Conservation (phyloP, 2,888 invertebrate genomes). For the Bedellia somnulentella region DNA sequence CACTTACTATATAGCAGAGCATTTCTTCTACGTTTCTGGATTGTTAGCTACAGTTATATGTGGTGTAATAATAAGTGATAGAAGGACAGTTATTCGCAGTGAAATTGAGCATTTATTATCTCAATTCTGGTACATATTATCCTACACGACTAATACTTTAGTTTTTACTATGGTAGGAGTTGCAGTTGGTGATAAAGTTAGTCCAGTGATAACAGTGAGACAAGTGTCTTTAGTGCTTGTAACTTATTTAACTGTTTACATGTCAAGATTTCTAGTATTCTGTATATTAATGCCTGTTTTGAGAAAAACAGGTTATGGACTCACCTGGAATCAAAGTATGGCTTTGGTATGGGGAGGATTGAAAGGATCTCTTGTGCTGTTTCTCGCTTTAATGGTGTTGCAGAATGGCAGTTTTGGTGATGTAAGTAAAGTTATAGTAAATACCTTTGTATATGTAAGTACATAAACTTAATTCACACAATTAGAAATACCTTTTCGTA, state of each 20-base stretch:
- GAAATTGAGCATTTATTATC: slow-evolving; percentile 37
- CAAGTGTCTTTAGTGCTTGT: slow-evolving; percentile 41
- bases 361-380: slow-evolving; percentile 61
- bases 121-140: slow-evolving; percentile 33
- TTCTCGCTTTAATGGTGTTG: slow-evolving; percentile 57
- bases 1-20: slow-evolving; percentile 43
- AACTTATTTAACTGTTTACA: slow-evolving; percentile 47
- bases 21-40: slow-evolving; percentile 43
- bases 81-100: slow-evolving; percentile 33
- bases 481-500: too few species aligned
- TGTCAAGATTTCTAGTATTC: slow-evolving; percentile 46
- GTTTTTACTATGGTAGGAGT: slow-evolving; percentile 65
- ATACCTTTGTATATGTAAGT: too few species aligned
- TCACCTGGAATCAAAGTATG: slow-evolving; percentile 58
- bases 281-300: slow-evolving; percentile 51
- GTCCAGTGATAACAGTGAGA: slow-evolving; percentile 34
- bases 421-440: too few species aligned
- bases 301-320: slow-evolving; percentile 55
- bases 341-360: slow-evolving; percentile 67
- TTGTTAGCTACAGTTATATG: slow-evolving; percentile 33
- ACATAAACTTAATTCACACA: too few species aligned
- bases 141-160: slow-evolving; percentile 49
- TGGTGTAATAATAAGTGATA: slow-evolving; percentile 35
- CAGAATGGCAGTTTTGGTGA: too few species aligned
- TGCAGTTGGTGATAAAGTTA: slow-evolving; percentile 56